A percentile compares a stretch with the other conserved stretches of the same genome.
These are phyloP conservation scores for Agrotis exclamationis DNA, from an alignment of 2,888 invertebrate species.

Conservation along the genomic window DNA sequence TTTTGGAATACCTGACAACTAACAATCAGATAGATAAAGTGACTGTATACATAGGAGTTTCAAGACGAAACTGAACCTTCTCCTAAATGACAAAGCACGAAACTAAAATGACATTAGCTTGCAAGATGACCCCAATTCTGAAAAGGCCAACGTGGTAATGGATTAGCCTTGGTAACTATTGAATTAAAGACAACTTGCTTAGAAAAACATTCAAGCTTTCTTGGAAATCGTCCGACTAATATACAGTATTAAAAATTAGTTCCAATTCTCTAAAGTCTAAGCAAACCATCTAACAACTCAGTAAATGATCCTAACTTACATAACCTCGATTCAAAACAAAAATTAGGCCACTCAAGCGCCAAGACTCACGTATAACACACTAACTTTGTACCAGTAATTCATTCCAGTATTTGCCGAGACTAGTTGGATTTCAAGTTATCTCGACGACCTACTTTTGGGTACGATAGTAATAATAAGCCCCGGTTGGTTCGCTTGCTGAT, in stretches of 20 bases:
- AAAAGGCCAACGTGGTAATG: constrained; percentile 14
- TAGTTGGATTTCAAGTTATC: constrained; percentile 57
- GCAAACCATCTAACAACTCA: neutral
- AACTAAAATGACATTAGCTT: constrained; percentile 11
- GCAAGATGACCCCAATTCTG: constrained; percentile 10
- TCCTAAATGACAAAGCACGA: neutral
- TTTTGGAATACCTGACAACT: neutral
- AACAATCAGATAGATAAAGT: neutral
- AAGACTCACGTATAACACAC: neutral
- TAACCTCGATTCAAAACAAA: neutral
- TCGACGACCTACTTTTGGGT: constrained; percentile 53
- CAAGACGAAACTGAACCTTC: neutral
- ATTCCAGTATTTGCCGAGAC: constrained; percentile 53
- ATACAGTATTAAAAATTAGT: too few species aligned
- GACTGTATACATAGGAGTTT: neutral
- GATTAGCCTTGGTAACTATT: constrained; percentile 17
- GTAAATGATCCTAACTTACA: neutral
- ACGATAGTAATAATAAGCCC: constrained; percentile 32
- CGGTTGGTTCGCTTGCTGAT: constrained; percentile 36
- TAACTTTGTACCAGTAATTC: constrained; percentile 29
- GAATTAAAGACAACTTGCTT: constrained; percentile 23
- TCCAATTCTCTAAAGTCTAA: too few species aligned
- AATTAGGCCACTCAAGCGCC: neutral
- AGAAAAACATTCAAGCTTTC: neutral
- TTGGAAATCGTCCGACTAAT: neutral